Conservation (phyloP, 2,113 vertebrate genomes). For the Tretioscincus oriximinensis region DNA sequence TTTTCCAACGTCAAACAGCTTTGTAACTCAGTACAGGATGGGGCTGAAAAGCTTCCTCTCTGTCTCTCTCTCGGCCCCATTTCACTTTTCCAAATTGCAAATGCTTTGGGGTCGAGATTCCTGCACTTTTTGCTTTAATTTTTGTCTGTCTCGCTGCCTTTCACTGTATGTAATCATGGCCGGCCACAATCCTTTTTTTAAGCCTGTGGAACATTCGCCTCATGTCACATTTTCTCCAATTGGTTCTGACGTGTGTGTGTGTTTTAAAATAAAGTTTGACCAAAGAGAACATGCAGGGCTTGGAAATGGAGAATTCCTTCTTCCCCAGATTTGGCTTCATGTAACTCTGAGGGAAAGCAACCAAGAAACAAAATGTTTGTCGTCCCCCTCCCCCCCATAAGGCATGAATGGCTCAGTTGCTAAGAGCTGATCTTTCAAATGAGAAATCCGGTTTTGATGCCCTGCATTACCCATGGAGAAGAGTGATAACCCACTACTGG, state of each 20-base stretch:
- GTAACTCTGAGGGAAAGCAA: not conserved
- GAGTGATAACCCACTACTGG: no score
- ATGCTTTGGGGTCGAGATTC: not conserved
- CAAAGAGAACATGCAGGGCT: not conserved
- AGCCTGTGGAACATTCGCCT: not conserved
- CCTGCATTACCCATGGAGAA: no score
- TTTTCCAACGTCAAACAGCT: conserved; percentile 11
- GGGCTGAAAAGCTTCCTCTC: not conserved
- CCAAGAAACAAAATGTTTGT: not conserved
- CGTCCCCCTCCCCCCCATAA: not conserved
- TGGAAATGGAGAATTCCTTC: not conserved
- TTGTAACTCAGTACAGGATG: conserved; percentile 43
- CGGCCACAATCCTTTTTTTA: not conserved
- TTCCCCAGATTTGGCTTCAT: not conserved
- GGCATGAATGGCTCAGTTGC: no score
- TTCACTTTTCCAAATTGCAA: not conserved
- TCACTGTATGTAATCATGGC: not conserved
- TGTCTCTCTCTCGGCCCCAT: not conserved
- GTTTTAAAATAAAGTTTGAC: not conserved
- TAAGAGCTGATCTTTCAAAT: no score
- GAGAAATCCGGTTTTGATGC: no score
- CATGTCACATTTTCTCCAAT: not conserved
- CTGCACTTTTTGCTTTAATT: not conserved
- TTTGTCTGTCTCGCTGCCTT: not conserved
- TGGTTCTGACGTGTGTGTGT: not conserved